These are phyloP conservation scores for Drosophila sturtevanti DNA, from an alignment of 1,140 invertebrate genomes.

Conservation along the genomic window DNA sequence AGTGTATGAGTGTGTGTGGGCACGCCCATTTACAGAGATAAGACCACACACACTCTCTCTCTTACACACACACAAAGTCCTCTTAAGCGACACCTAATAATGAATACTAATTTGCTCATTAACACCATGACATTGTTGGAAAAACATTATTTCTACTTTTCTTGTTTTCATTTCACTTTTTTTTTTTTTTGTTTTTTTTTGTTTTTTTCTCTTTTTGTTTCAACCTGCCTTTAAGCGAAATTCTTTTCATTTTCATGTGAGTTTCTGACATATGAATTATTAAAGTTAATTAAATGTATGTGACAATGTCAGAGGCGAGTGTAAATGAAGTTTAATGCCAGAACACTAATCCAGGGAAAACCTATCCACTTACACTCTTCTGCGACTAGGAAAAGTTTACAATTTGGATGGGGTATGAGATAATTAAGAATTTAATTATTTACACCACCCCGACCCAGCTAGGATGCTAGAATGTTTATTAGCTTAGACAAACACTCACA, in stretches of 20 bases:
- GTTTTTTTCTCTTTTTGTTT: no score
- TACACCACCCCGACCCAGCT: slow-evolving; percentile 42
- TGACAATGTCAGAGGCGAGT: slow-evolving; percentile 34
- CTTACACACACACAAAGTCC: slow-evolving; percentile 12
- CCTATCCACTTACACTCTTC: slow-evolving; percentile 9
- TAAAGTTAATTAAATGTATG: slow-evolving; percentile 77
- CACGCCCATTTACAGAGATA: slow-evolving; percentile 45
- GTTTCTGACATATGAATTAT: slow-evolving; percentile 65
- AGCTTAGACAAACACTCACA: slow-evolving; percentile 35
- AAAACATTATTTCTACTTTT: slow-evolving; percentile 65
- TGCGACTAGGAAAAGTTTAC: slow-evolving; percentile 9
- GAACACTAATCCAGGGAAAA: slow-evolving; percentile 40
- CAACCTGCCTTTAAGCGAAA: slow-evolving; percentile 52
- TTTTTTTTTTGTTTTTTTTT: slow-evolving; percentile 6
- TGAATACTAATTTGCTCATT: slow-evolving; percentile 80
- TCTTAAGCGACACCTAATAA: slow-evolving; percentile 65
- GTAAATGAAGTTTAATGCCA: slow-evolving; percentile 57
- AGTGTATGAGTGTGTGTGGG: slow-evolving; percentile 19
- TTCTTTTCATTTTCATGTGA: slow-evolving; percentile 30
- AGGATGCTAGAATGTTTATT: slow-evolving; percentile 47
- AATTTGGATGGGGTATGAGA: slow-evolving; percentile 55
- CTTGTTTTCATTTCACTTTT: neutral
- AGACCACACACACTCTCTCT: slow-evolving; percentile 16
- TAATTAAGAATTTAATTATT: slow-evolving; percentile 83
- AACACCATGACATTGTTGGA: slow-evolving; percentile 55